These are phyloP conservation scores for Bombus confusus DNA, from an alignment of 1,140 invertebrate genomes.

Conservation along the genomic window DNA sequence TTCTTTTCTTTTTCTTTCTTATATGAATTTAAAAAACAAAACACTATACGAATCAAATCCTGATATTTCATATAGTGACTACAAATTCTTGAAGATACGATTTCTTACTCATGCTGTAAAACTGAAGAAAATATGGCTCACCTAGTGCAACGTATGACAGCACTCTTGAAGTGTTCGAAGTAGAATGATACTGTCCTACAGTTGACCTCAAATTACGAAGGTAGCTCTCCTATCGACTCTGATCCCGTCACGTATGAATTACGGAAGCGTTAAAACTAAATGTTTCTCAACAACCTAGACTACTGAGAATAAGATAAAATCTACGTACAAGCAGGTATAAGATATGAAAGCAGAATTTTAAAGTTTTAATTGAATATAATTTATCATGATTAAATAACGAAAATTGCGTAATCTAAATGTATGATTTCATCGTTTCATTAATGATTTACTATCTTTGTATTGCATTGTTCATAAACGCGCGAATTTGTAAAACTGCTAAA, in stretches of 20 bases:
- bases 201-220: conserved; percentile 63
- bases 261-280: background rate
- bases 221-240: conserved; percentile 50
- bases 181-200: conserved; percentile 71
- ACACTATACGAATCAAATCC: conserved; percentile 20
- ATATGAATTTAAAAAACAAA: conserved; percentile 19
- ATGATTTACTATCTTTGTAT: background rate
- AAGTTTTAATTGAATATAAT: background rate
- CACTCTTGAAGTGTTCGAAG: conserved; percentile 50
- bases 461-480: conserved; percentile 2
- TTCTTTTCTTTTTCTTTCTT: too few species aligned
- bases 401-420: background rate
- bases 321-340: too few species aligned
- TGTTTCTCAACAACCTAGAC: background rate
- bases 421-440: background rate
- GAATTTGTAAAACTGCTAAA: background rate
- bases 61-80: background rate
- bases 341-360: background rate
- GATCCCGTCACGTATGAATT: background rate
- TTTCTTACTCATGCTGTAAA: conserved; percentile 14
- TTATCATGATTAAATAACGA: background rate
- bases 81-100: background rate
- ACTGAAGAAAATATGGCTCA: conserved; percentile 49
- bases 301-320: background rate
- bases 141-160: conserved; percentile 54